phyloP scores from a whole-genome alignment of 1,140 invertebrate species.

The Drosophila oshimai region DNA sequence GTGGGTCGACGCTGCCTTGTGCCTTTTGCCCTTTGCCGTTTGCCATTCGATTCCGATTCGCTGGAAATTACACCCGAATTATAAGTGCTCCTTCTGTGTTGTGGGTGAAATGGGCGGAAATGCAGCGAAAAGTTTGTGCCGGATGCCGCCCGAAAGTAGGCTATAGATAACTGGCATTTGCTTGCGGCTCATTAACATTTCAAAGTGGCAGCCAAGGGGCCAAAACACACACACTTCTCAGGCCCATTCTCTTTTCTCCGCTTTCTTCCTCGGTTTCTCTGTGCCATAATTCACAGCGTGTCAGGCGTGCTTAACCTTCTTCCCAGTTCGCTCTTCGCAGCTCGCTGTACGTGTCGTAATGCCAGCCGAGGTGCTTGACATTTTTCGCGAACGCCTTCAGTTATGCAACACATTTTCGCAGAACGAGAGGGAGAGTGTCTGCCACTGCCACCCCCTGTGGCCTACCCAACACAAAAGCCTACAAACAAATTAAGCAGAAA shows the following conservation, averaged over 20 bases:
- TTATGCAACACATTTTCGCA: slow-evolving; percentile 59
- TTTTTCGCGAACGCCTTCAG: slow-evolving; percentile 66
- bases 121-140: slow-evolving; percentile 45
- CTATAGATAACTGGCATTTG: slow-evolving; percentile 65
- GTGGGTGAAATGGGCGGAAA: slow-evolving; percentile 4
- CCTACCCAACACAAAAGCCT: slow-evolving; percentile 48
- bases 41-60: slow-evolving; percentile 53
- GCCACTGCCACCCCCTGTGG: not conserved
- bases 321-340: no score
- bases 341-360: slow-evolving; percentile 49
- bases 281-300: slow-evolving; percentile 62
- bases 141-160: slow-evolving; percentile 28
- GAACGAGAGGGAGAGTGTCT: not conserved
- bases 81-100: slow-evolving; percentile 1
- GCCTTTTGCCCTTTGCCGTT: slow-evolving; percentile 30
- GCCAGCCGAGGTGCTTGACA: slow-evolving; percentile 71
- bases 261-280: not conserved
- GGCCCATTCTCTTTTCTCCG: not conserved
- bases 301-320: slow-evolving; percentile 78
- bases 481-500: slow-evolving; percentile 77
- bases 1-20: slow-evolving; percentile 37
- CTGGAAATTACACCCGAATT: slow-evolving; percentile 57
- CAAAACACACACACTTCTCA: slow-evolving; percentile 33
- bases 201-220: slow-evolving; percentile 54
- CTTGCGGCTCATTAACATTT: slow-evolving; percentile 72